Evolutionary conservation across 2,888 invertebrate genomes (phyloP), one percentile per base, ranked within the genome.

Genomic region (Synanthedon myopaeformis): DNA sequence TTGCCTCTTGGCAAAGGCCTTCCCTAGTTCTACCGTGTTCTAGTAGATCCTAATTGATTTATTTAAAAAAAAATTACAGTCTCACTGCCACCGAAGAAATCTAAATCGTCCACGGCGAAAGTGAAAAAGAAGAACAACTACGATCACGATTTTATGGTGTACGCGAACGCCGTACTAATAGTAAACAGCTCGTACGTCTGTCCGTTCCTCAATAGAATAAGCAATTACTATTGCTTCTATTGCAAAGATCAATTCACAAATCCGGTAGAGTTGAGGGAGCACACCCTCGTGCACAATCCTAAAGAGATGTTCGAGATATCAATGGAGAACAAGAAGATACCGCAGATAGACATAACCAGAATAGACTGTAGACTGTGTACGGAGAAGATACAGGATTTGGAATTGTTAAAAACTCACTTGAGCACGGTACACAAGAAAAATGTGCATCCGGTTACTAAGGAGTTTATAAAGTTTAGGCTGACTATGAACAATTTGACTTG

Each of bases 181-280:
- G 77, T 82, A 0, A 69, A 78, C 41, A 70, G 78, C 49, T 85
- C 85, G 0, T 87, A 70, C 17, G 79, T 83, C 5, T 83, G 82
- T 49, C 86, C 86, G 0, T 84, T 84, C 56, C 72, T 72, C 23
- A 82, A 79, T 42, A 59, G 82, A 23, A 79, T 82, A 28, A 83
- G 82, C 53, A 81, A 80, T 52, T 85, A 84, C 54, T 86, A 85
- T 42, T 87, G 86, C 52, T 82, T 74, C 19, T 87, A 86, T 42
- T 87, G 86, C 56, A 68, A 76, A 14, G 82, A 82, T 12, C 83
- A 84, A 12, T 86, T 83, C 61, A 82, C 80, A 0, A 80, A 83
- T 42, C 83, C 86, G 0, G 68, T 59, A 0, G 85, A 86, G 54
- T 54, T 87, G 0, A 59, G 85, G 8, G 78, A 78, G 2, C 86